Base-by-base conservation (phyloP, 1,140 invertebrate species). In the Tetranychus urticae region DNA sequence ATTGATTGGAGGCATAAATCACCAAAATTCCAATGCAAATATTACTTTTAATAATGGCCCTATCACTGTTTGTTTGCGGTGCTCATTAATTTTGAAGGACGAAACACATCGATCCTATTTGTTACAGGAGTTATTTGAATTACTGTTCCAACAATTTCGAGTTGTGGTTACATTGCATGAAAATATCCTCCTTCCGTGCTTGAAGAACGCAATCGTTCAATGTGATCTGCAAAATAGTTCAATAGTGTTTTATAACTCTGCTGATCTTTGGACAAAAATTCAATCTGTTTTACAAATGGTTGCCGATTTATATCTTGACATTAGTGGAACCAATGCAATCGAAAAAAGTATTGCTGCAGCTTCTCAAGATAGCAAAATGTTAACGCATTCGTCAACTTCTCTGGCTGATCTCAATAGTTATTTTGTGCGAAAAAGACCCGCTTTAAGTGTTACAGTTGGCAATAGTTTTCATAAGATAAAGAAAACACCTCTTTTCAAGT, bases 201-300 rank as follows among this genome's bases (percentile, higher is more conserved):
- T 64, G 3, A 35, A 59, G 56, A 34, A 39, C 14, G 42, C 57
- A 10, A 50, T 55, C 36, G 10, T 5, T 2, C 23, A 46, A 31
- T 5, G 23, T 5, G 56, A 39, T 57, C 46, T 6, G 12, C 8
- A 5, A 8, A 47, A 37, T 54, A 62, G 56, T 35, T 59, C 60
- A 35, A 61, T 66, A 45, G 47, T 59, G 39, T 56, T 72, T 50
- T 89, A 90, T 72, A 81, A 82, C 65, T 81, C 86, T 67, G 78
- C 81, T 14, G 83, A 89, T 72, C 85, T 89, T 65, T 92, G 88
- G 88, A 81, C 79, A 42, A 84, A 85, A 68, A 82, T 90, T 34
- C 88, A 93, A 72, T 79, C 80, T 68, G 84, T 89, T 65, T 84
- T 89, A 0, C 58, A 64, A 34, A 45, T 55, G 14, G 47, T 65